These are phyloP conservation scores for Drosophila kepulauana DNA, from an alignment of 1,140 invertebrate species.

Conservation along the genomic window DNA sequence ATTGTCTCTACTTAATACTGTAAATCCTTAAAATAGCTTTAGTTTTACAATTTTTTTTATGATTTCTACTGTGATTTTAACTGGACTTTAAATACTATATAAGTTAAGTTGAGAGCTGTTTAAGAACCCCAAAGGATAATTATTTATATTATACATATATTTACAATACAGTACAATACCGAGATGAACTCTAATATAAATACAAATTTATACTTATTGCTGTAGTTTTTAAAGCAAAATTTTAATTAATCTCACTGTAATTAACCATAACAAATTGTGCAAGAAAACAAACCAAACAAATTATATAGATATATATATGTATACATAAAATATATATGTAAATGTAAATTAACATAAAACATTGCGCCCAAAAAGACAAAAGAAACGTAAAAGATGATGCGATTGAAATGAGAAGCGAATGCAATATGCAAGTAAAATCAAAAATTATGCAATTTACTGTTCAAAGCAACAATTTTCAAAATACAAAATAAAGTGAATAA, in stretches of 20 bases:
- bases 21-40: slow-evolving; percentile 58
- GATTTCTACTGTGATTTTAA: slow-evolving; percentile 78
- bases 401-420: slow-evolving; percentile 12
- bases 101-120: slow-evolving; percentile 70
- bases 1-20: slow-evolving; percentile 52
- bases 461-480: slow-evolving; percentile 64
- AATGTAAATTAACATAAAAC: slow-evolving; percentile 48
- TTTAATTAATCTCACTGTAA: slow-evolving; percentile 80
- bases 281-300: slow-evolving; percentile 31
- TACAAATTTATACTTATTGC: slow-evolving; percentile 75
- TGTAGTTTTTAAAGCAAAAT: slow-evolving; percentile 74
- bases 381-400: slow-evolving; percentile 36
- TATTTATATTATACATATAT: slow-evolving; percentile 71
- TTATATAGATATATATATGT: slow-evolving; percentile 34
- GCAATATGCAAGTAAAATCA: slow-evolving; percentile 52
- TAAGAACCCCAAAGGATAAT: slow-evolving; percentile 67
- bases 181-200: slow-evolving; percentile 69
- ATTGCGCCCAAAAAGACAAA: slow-evolving; percentile 79
- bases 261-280: slow-evolving; percentile 60
- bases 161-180: slow-evolving; percentile 72
- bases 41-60: slow-evolving; percentile 59
- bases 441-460: slow-evolving; percentile 77
- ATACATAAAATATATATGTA: slow-evolving; percentile 33
- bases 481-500: slow-evolving; percentile 29
- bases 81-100: slow-evolving; percentile 44